phyloP scores from a whole-genome alignment of 2,113 vertebrate genomes.

The Rhipidura dahli region DNA sequence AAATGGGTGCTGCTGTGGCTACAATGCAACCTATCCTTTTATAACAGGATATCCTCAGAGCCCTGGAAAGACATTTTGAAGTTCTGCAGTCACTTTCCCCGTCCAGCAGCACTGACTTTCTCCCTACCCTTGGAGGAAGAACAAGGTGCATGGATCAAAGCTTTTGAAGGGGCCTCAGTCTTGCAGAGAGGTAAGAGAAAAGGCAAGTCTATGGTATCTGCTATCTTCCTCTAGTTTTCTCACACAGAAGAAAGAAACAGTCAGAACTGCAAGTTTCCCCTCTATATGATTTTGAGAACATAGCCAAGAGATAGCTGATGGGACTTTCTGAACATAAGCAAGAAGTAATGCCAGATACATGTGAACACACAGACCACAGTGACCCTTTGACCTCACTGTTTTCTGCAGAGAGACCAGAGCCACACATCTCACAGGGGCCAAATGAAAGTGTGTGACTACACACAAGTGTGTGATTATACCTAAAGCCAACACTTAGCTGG shows the following conservation, averaged over 20 bases:
- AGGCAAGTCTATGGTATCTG: background rate
- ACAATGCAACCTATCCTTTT: background rate
- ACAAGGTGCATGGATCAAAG: background rate
- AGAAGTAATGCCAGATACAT: background rate
- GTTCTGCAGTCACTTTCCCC: background rate
- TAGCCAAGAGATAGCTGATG: background rate
- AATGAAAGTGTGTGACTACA: background rate
- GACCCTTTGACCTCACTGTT: background rate
- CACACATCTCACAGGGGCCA: background rate
- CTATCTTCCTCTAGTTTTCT: background rate
- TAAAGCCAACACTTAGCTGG: background rate
- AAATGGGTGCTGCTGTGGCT: background rate
- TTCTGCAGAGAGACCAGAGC: background rate
- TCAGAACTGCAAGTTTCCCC: background rate
- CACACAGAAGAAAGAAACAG: background rate
- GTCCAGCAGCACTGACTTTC: background rate
- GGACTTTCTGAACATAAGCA: background rate
- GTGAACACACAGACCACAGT: background rate
- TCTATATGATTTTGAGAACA: background rate
- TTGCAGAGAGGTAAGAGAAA: background rate
- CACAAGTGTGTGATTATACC: background rate
- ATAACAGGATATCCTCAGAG: background rate
- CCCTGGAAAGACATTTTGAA: background rate
- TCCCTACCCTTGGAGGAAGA: background rate
- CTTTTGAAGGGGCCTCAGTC: background rate